Conservation (phyloP, 2,888 invertebrate species). For the Heliothis peltigera region DNA sequence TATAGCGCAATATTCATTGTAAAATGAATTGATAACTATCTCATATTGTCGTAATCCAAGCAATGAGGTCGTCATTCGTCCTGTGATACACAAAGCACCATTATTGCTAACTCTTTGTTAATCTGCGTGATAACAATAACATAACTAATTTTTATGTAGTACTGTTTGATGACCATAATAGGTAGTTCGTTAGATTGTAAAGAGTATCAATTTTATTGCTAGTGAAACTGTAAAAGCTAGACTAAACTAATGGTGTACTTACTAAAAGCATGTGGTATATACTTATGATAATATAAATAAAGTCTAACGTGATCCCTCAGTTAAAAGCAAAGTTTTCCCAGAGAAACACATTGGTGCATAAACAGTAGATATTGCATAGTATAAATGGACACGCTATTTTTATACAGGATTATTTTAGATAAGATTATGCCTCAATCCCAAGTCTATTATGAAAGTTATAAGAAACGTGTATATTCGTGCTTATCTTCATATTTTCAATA, state of each 20-base stretch:
- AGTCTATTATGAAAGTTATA: slow-evolving; percentile 22
- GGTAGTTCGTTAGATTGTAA: slow-evolving; percentile 55
- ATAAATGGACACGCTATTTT: slow-evolving; percentile 62
- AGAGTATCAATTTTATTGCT: slow-evolving; percentile 45
- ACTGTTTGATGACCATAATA: slow-evolving; percentile 47
- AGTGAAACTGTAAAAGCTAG: slow-evolving; percentile 26
- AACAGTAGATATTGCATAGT: slow-evolving; percentile 54
- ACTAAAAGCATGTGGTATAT: slow-evolving; percentile 38
- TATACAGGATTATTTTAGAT: slow-evolving; percentile 56
- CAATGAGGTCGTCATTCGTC: slow-evolving; percentile 56
- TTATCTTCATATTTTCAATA: slow-evolving; percentile 23
- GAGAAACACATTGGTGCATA: slow-evolving; percentile 41
- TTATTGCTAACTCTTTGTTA: slow-evolving; percentile 50
- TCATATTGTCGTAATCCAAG: slow-evolving; percentile 50
- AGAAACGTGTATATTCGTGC: slow-evolving; percentile 15
- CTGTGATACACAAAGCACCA: slow-evolving; percentile 64
- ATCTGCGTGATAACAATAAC: slow-evolving; percentile 49
- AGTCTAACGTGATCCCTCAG: neutral
- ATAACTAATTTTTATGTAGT: slow-evolving; percentile 43
- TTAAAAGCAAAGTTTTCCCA: slow-evolving; percentile 39
- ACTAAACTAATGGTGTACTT: slow-evolving; percentile 38
- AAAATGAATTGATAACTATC: slow-evolving; percentile 42
- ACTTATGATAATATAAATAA: slow-evolving; percentile 31
- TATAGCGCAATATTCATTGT: slow-evolving; percentile 54
- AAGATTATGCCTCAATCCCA: slow-evolving; percentile 38